A percentile compares a stretch with the other conserved stretches of the same genome.
phyloP scores from a whole-genome alignment of 1,140 invertebrate genomes.

The Drosophila erecta region DNA sequence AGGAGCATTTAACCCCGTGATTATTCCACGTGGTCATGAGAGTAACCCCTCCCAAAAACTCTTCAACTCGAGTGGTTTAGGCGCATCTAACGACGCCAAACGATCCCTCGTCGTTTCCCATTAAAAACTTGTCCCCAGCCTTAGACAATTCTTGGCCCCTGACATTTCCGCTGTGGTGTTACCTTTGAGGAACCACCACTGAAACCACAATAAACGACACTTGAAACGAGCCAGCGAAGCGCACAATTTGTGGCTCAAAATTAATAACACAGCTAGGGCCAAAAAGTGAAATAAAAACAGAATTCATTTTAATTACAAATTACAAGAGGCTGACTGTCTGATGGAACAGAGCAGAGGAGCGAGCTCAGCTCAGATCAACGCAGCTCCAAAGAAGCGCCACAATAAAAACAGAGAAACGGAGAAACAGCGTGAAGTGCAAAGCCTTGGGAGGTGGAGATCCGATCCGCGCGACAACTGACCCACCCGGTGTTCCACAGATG shows the following conservation, averaged over 20 bases:
- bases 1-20: constrained; percentile 13
- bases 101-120: constrained; percentile 22
- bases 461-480: constrained; percentile 35
- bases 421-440: constrained; percentile 67
- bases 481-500: constrained; percentile 36
- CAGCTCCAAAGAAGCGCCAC: constrained; percentile 55
- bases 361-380: too few species aligned
- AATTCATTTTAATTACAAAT: constrained; percentile 79
- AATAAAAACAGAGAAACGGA: constrained; percentile 12
- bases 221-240: constrained; percentile 61
- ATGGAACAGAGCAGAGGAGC: constrained; percentile 4
- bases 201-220: constrained; percentile 50
- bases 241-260: constrained; percentile 66
- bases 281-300: constrained; percentile 59
- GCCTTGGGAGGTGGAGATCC: constrained; percentile 34
- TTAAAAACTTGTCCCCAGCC: constrained; percentile 51
- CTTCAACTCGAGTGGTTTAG: constrained; percentile 12
- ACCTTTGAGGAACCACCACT: constrained; percentile 34
- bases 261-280: constrained; percentile 54
- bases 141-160: constrained; percentile 51
- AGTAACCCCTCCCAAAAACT: constrained; percentile 17
- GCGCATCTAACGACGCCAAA: constrained; percentile 37
- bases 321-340: constrained; percentile 44
- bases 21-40: constrained; percentile 11
- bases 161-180: constrained; percentile 56